Percentiles rank a stretch among this genome's conserved stretches.
Evolutionary conservation across 53 echinoderm and acorn worm genomes (phyloP).

Genomic region (Astropecten irregularis): DNA sequence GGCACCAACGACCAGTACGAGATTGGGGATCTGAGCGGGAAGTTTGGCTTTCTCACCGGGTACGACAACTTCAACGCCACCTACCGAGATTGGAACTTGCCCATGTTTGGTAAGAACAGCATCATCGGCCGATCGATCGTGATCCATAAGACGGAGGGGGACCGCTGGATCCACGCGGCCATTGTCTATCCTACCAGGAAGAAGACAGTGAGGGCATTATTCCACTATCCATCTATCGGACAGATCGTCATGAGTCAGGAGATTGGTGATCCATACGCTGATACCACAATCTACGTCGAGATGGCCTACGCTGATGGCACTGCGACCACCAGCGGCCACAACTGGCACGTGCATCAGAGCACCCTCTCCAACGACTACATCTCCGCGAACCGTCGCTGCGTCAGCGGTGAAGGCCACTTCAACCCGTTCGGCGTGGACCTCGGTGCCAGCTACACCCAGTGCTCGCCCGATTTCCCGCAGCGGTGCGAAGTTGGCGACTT

Average conservation of each 20-base stretch:
- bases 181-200: slow-evolving; percentile 77
- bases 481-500: slow-evolving; percentile 93
- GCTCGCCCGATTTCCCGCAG: slow-evolving; percentile 64
- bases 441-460: slow-evolving; percentile 62
- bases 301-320: slow-evolving; percentile 81
- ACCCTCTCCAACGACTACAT: slow-evolving; percentile 71
- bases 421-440: slow-evolving; percentile 83
- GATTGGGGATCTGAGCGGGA: slow-evolving; percentile 90
- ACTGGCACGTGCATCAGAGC: slow-evolving; percentile 89
- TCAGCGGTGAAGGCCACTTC: slow-evolving; percentile 73
- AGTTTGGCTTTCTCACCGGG: slow-evolving; percentile 73
- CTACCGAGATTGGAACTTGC: slow-evolving; percentile 85
- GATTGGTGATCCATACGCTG: slow-evolving; percentile 75
- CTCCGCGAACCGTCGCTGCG: slow-evolving; percentile 58
- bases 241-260: slow-evolving; percentile 81
- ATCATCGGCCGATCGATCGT: slow-evolving; percentile 84
- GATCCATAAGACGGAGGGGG: slow-evolving; percentile 64
- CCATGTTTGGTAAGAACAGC: slow-evolving; percentile 84
- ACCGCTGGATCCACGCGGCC: slow-evolving; percentile 76
- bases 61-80: slow-evolving; percentile 37
- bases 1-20: slow-evolving; percentile 91
- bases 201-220: slow-evolving; percentile 73
- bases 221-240: slow-evolving; percentile 82
- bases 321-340: slow-evolving; percentile 64
- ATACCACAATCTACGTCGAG: slow-evolving; percentile 83